Evolutionary conservation across 2,888 invertebrate species (phyloP).

Genomic region (Stratiomys singularior): DNA sequence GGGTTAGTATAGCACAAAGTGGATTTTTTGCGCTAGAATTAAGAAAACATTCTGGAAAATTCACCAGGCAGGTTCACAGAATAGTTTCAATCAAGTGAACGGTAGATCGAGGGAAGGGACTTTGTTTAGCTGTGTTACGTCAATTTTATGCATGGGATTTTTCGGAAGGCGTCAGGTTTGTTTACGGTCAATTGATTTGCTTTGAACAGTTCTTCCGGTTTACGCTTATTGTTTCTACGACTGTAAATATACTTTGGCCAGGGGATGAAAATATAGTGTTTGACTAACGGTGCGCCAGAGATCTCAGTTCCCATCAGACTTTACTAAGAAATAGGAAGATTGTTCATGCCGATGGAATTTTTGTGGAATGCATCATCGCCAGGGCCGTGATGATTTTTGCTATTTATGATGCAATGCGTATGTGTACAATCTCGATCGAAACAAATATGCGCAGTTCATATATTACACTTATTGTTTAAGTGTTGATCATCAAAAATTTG

Average conservation of each 20-base stretch:
- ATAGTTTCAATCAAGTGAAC: background rate
- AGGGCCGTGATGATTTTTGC: too few relatives aligned
- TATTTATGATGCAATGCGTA: too few relatives aligned
- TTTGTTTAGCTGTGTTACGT: slow-evolving; percentile 39
- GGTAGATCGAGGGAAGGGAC: slow-evolving; percentile 16
- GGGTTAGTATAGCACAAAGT: slow-evolving; percentile 66
- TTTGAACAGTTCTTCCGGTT: background rate
- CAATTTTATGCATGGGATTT: slow-evolving; percentile 12
- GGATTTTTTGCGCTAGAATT: background rate
- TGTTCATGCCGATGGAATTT: background rate
- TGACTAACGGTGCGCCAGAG: background rate
- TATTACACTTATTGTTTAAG: too few relatives aligned
- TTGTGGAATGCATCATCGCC: background rate
- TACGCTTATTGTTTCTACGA: background rate
- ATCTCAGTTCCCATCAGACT: background rate
- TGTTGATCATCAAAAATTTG: too few relatives aligned
- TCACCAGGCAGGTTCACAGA: background rate
- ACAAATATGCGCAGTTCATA: too few relatives aligned
- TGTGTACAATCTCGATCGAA: too few relatives aligned
- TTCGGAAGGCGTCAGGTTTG: slow-evolving; percentile 35
- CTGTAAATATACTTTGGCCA: background rate
- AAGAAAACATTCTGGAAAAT: too few relatives aligned
- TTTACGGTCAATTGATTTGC: slow-evolving; percentile 29
- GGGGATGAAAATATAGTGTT: background rate
- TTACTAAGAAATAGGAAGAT: background rate